Evolutionary conservation across 1,140 invertebrate genomes (phyloP).

Genomic region (Zaprionus kolodkinae): DNA sequence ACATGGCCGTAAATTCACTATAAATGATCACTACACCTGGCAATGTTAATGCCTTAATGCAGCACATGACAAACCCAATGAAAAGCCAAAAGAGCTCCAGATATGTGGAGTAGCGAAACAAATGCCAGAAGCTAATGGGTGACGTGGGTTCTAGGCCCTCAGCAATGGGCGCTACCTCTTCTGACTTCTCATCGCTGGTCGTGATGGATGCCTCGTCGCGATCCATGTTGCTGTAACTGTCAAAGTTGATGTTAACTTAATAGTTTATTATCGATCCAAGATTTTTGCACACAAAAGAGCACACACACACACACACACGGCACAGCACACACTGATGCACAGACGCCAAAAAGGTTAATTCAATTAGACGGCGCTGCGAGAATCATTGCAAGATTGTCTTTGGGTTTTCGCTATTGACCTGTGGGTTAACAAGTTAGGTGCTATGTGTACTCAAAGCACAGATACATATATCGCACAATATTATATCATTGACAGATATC

Average conservation of each 20-base stretch:
- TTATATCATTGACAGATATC: slow-evolving; percentile 4
- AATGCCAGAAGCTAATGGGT: slow-evolving; percentile 68
- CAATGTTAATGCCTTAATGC: slow-evolving; percentile 87
- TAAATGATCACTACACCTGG: slow-evolving; percentile 90
- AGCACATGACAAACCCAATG: slow-evolving; percentile 86
- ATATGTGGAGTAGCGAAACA: slow-evolving; percentile 87
- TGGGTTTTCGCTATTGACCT: slow-evolving; percentile 61
- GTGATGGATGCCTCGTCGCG: slow-evolving; percentile 68
- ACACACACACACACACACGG: slow-evolving; percentile 5
- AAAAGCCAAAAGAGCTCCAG: slow-evolving; percentile 86
- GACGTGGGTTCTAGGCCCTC: slow-evolving; percentile 65
- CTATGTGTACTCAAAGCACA: slow-evolving; percentile 6
- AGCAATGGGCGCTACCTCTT: slow-evolving; percentile 57
- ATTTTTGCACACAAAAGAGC: slow-evolving; percentile 19
- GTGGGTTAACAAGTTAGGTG: slow-evolving; percentile 65
- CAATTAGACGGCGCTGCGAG: slow-evolving; percentile 61
- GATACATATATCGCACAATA: slow-evolving; percentile 12
- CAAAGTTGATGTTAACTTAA: slow-evolving; percentile 25
- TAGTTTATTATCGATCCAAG: slow-evolving; percentile 55
- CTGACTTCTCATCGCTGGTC: slow-evolving; percentile 60
- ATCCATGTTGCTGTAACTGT: slow-evolving; percentile 59
- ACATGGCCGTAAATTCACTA: slow-evolving; percentile 88
- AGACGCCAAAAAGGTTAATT: slow-evolving; percentile 78
- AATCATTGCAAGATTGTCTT: slow-evolving; percentile 51
- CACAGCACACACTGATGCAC: slow-evolving; percentile 2